Percentiles rank a stretch among this genome's conserved stretches.
These are phyloP conservation scores for Chrysemys picta DNA, from an alignment of 2,113 vertebrate species.

Conservation along the genomic window DNA sequence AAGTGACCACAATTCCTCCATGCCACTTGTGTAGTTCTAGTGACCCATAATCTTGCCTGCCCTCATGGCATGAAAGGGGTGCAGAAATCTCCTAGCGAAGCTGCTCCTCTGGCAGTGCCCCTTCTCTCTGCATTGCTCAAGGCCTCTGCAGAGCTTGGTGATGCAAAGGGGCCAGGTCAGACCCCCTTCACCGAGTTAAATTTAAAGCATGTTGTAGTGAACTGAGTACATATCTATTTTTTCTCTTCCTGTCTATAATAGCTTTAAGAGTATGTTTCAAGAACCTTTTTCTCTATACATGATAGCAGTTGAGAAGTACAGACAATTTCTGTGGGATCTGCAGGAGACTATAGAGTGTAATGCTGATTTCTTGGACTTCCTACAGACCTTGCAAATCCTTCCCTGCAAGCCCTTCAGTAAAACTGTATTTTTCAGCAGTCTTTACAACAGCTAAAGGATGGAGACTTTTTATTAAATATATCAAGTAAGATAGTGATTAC, in stretches of 20 bases:
- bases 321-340: neutral
- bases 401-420: neutral
- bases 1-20: neutral
- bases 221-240: neutral
- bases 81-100: neutral
- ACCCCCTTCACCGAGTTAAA: accelerated
- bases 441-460: neutral
- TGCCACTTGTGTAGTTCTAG: neutral
- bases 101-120: accelerated
- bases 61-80: accelerated
- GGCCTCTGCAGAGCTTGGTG: accelerated
- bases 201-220: neutral
- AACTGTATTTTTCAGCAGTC: neutral
- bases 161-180: accelerated
- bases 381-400: neutral
- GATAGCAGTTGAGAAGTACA: neutral
- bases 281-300: neutral
- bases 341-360: accelerated
- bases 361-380: neutral
- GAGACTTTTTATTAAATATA: neutral
- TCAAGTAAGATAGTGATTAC: neutral
- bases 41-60: accelerated
- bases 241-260: accelerated
- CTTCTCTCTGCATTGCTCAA: accelerated
- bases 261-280: accelerated